Conservation (phyloP, 2,797 vertebrate species). For the Kryptolebias ocellatus region DNA sequence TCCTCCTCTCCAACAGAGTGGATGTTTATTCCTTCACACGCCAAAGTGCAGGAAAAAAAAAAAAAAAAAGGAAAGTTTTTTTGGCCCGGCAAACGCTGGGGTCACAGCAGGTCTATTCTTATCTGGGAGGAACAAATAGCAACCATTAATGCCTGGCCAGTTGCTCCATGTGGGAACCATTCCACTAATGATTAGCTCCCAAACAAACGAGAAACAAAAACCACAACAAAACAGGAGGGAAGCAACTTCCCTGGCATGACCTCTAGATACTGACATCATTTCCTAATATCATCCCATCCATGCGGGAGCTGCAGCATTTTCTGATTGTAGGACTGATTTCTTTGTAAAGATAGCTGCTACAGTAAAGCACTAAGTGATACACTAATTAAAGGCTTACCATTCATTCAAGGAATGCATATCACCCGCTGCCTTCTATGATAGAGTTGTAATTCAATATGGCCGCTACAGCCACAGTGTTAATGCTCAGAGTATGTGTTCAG, state of each 20-base stretch:
- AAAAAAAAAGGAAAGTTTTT: constrained; percentile 1
- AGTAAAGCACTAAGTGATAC: background rate
- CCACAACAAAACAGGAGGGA: constrained; percentile 62
- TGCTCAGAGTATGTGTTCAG: no score
- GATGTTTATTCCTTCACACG: constrained; percentile 30
- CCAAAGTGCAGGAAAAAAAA: background rate
- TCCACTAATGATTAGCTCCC: constrained; percentile 70
- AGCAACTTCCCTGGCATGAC: constrained; percentile 38
- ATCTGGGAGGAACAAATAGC: constrained; percentile 67
- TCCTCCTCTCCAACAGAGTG: constrained; percentile 53
- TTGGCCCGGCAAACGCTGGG: constrained; percentile 16
- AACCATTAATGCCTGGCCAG: constrained; percentile 63
- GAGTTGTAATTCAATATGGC: no score
- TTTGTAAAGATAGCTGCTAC: constrained; percentile 9
- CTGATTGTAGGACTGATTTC: background rate
- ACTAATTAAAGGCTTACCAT: no score
- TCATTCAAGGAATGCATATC: no score
- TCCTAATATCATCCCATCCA: constrained; percentile 45
- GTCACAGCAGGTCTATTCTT: constrained; percentile 54
- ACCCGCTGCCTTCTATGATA: constrained; percentile 32
- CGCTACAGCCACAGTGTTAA: no score
- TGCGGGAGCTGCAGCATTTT: constrained; percentile 33
- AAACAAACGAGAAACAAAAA: constrained; percentile 69
- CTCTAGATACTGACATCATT: constrained; percentile 62
- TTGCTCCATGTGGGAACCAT: constrained; percentile 78